Conservation (phyloP, 2,797 vertebrate genomes). For the Allenopithecus nigroviridis region DNA sequence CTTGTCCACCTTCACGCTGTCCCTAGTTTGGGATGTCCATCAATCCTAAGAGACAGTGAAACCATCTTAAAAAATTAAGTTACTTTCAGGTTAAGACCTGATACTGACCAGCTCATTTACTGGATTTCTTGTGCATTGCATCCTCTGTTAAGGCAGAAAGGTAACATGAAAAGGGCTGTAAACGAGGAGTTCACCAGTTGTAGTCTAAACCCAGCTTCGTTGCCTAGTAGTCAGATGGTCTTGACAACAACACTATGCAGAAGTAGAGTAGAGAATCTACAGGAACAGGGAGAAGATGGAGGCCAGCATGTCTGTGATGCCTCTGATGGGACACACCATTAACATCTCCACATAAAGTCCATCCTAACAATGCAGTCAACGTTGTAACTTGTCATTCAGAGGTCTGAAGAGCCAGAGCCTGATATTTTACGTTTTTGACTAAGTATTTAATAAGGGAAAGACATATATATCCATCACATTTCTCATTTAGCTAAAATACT, state of each 20-base stretch:
- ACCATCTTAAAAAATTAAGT: neutral
- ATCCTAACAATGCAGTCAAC: neutral
- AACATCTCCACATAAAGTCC: neutral
- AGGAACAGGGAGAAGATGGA: neutral
- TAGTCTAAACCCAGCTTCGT: neutral
- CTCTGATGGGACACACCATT: neutral
- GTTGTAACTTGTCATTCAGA: neutral
- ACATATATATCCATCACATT: neutral
- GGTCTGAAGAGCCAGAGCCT: neutral
- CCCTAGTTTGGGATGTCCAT: neutral
- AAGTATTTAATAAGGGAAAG: constrained; percentile 6
- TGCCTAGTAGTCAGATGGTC: neutral
- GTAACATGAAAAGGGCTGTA: neutral
- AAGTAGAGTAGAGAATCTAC: neutral
- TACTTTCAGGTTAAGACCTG: neutral
- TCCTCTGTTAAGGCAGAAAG: neutral
- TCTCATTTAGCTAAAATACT: constrained; percentile 28
- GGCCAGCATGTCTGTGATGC: neutral
- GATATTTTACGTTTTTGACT: neutral
- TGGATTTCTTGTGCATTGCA: neutral
- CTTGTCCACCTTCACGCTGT: neutral
- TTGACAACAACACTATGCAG: neutral
- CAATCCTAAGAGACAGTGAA: neutral
- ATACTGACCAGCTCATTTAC: neutral
- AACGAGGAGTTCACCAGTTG: neutral